Evolutionary conservation across 2,113 vertebrate genomes (phyloP), one percentile per base, ranked within the genome.

Genomic region (Saccopteryx bilineata): DNA sequence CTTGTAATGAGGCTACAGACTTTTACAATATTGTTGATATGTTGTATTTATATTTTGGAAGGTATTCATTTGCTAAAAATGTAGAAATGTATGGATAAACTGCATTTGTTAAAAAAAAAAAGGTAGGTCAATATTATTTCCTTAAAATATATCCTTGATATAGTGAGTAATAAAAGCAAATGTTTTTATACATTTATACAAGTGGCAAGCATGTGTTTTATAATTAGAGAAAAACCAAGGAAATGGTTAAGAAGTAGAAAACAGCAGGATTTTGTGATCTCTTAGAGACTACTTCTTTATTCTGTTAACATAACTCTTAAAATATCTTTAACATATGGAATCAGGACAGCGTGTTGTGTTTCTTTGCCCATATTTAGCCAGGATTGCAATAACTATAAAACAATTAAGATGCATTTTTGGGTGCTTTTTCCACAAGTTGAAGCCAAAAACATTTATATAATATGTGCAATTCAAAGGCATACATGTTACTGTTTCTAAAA

Each of bases 341-440:
- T 80, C n/a, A 87, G 28, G 23, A 72, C 15, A 78, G 14, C n/a
- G 26, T 78, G 11, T 72, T 84, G 65, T 46, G 39, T 91, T 68
- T 24, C 84, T 66, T 31, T 31, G 14, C 9, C 7, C 5, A 78
- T 68, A 92, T 84, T 95, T 91, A 87, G 50, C 33, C 75, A 58
- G 33, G 9, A 74, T 33, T 96, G 46, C 8, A 86, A 52, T 81
- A 78, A 83, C 15, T 86, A 68, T 50, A 66, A 93, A 83, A 83
- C 24, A 96, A 87, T 74, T 72, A 90, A 89, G 82, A 88, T 86
- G 7, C 18, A 31, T 83, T 92, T 96, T 95, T 93, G 78, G 63
- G 69, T 68, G 21, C 7, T 58, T 96, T 83, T 72, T 31, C 21
- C 15, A 50, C 19, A 26, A 60, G 91, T 93, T 76, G 54, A 96